Base-by-base conservation (phyloP, 2,797 vertebrate genomes). In the Serranus cabrilla region DNA sequence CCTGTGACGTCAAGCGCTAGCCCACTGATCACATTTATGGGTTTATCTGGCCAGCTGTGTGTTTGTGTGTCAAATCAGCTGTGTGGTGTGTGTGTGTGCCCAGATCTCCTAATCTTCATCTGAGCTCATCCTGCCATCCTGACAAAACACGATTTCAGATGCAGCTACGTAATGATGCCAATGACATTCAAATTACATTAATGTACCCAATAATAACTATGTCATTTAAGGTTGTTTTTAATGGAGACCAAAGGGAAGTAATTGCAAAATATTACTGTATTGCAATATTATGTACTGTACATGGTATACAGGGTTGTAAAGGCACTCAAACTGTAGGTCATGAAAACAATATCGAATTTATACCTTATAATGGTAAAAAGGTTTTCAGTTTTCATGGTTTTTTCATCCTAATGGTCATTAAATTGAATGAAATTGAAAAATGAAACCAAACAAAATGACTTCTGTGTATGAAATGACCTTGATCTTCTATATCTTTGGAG, bases 31-130 rank as follows among this genome's bases (percentile, higher is more conserved):
- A 90, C 77, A 89, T 80, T 84, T 81, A 71, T 71, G 78, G 84
- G 78, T 87, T 89, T 89, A 89, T 88, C 83, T 76, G 59, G 54
- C 81, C 89, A 88, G 88, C 84, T 90, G 90, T 76, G 86, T 79
- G 82, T 91, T 63, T 87, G 74, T 89, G 76, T 88, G 87, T 90
- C 76, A 89, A 74, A 82, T 85, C 84, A 86, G 76, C 72, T 61
- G 57, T 52, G 27, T 63, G 51, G 21, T 25, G 43, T 51, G 50
- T 31, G 40, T 67, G 58, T 55, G 60, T 74, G 49, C 46, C 70
- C 61, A 51, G 43, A 66, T 71, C 70, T 71, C 72, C 52, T 90
- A 91, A 92, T 91, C 87, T 81, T 67, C 57, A 78, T 77, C 71
- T 84, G 58, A 47, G 79, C 71, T 80, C 55, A 50, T 65, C 66